Evolutionary conservation across 2,113 vertebrate species (phyloP), one percentile per base, ranked within the genome.

Genomic region (Sigmodon hispidus): DNA sequence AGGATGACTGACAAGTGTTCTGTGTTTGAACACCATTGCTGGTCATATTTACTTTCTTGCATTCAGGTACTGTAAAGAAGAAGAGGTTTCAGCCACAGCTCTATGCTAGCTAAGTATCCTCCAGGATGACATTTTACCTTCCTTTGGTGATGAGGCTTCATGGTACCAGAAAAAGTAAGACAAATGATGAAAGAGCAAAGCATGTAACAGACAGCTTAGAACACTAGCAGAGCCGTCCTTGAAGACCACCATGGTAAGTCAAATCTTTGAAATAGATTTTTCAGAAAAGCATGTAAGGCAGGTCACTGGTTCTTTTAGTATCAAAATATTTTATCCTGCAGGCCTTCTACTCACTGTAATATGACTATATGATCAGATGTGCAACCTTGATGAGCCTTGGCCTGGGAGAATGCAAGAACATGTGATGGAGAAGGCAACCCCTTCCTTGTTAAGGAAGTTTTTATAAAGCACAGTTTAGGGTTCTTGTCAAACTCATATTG

Each of bases 141-240:
- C 43, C 0, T 69, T 90, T 96, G 94, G 92, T 83, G 81, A 95
- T 88, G 31, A 89, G 34, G 29, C 87, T 96, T 97, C 87, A 95
- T 59, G 45, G 61, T 85, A 26, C 79, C 75, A 63, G n/a, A 69
- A 83, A 65, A 87, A 89, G 40, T 59, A 29, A 85, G 63, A 84
- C 17, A 84, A 89, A 93, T n/a, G 87, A 72, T 43, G 86, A 83
- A 17, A 84, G 70, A 95, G 19, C 0, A 15, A 96, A 86, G 16
- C 89, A 40, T 65, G 90, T 40, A 83, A 84, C 12, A 61, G 77
- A 48, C 16, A 90, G 52, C 31, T 94, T 69, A 91, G 90, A 94
- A 65, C 73, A 40, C 24, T 48, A 84, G 45, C 29, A 19, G 65
- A 81, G 24, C 26, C 26, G 9, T 22, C 45, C 90, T 77, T 87